phyloP scores from a whole-genome alignment of 2,797 vertebrate species.

The Tinamus major region DNA sequence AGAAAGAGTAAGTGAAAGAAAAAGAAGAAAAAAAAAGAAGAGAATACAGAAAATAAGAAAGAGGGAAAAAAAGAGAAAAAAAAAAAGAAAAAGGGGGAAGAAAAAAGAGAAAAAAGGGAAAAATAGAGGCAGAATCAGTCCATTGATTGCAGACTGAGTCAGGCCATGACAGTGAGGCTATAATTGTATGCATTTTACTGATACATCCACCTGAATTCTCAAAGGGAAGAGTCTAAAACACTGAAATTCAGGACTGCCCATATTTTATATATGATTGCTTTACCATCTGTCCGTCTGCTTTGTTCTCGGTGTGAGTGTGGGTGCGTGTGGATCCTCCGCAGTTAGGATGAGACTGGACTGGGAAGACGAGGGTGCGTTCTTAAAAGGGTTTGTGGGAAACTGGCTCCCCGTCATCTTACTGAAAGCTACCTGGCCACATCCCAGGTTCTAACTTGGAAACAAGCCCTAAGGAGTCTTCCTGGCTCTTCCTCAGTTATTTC shows the following conservation, averaged over 20 bases:
- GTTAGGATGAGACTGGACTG: constrained; percentile 23
- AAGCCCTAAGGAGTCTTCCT: constrained; percentile 5
- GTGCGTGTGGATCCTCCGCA: neutral
- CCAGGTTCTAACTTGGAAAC: constrained; percentile 49
- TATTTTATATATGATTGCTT: constrained; percentile 53
- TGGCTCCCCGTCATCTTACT: neutral
- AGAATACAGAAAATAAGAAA: neutral
- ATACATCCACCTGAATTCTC: neutral
- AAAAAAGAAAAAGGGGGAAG: fast-evolving
- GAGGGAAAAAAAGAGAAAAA: fast-evolving
- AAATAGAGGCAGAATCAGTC: neutral
- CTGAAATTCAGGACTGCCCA: constrained; percentile 22
- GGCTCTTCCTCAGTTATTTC: constrained; percentile 10
- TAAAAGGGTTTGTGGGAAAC: constrained; percentile 58
- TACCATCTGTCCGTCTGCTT: constrained; percentile 51
- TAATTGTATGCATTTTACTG: neutral
- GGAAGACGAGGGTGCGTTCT: constrained; percentile 12
- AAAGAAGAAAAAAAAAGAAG: fast-evolving
- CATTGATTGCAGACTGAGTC: neutral
- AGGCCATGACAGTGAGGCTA: neutral
- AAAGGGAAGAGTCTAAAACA: constrained; percentile 16
- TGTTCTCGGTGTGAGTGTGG: neutral
- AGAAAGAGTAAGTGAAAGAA: neutral
- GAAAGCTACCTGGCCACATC: constrained; percentile 55
- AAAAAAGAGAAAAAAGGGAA: too few relatives aligned